Evolutionary conservation across 2,797 vertebrate genomes (phyloP).

Genomic region (Myotis daubentonii): DNA sequence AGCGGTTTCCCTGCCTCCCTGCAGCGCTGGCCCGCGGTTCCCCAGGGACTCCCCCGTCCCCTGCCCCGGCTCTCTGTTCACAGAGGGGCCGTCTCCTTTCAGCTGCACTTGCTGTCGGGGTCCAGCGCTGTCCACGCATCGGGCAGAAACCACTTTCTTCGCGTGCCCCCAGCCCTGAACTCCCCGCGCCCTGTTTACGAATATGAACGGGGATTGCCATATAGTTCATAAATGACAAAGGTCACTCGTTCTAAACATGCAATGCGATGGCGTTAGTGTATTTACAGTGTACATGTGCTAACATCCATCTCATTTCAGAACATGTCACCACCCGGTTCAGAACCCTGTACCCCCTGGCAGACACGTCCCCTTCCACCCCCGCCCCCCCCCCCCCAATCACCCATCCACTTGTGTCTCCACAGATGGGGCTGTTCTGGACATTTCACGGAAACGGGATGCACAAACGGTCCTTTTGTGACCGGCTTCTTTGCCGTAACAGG

Average conservation of each 20-base stretch:
- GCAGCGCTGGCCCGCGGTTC: not conserved
- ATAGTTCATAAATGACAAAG: not conserved
- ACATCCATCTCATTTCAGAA: not conserved
- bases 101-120: not conserved
- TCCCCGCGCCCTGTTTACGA: not conserved
- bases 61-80: not conserved
- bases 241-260: not conserved
- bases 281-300: not conserved
- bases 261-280: not conserved
- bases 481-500: no score
- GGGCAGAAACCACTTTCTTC: not conserved
- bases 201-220: not conserved
- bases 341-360: not conserved
- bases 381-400: not conserved
- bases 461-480: not conserved
- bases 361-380: not conserved
- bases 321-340: not conserved
- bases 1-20: not conserved
- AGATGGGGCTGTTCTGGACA: not conserved
- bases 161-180: not conserved
- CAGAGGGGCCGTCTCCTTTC: not conserved
- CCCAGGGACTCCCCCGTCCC: rapidly evolving
- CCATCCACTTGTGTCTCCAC: not conserved
- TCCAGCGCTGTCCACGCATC: not conserved
- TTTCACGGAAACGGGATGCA: not conserved